These are phyloP conservation scores for Plemyria rubiginata DNA, from an alignment of 2,888 invertebrate species.

Conservation along the genomic window DNA sequence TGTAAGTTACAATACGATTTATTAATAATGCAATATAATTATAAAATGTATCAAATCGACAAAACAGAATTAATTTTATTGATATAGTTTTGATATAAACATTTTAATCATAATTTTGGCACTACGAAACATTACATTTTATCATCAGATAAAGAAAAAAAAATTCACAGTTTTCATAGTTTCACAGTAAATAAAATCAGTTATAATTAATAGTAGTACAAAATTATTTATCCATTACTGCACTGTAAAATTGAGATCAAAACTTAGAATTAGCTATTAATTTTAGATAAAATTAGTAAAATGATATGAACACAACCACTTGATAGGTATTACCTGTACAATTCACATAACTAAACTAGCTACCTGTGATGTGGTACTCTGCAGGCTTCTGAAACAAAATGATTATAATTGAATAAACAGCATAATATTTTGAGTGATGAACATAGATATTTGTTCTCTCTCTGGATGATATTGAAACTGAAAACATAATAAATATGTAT, in stretches of 20 bases:
- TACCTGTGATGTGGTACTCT: slow-evolving; percentile 77
- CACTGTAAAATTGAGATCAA: slow-evolving; percentile 35
- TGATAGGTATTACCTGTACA: slow-evolving; percentile 41
- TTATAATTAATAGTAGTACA: neutral
- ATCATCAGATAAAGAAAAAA: neutral
- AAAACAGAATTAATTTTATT: slow-evolving; percentile 14
- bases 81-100: slow-evolving; percentile 18
- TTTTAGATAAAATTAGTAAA: slow-evolving; percentile 34
- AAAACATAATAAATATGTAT: too few species aligned
- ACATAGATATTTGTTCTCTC: too few species aligned
- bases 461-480: too few species aligned
- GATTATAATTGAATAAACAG: too few species aligned
- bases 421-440: too few species aligned
- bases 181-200: neutral
- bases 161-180: too few species aligned
- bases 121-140: slow-evolving; percentile 10
- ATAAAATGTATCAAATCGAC: slow-evolving; percentile 19
- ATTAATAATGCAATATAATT: slow-evolving; percentile 7
- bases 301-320: slow-evolving; percentile 65
- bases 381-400: slow-evolving; percentile 68
- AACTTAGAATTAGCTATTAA: slow-evolving; percentile 23
- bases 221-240: slow-evolving; percentile 25
- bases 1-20: slow-evolving; percentile 8
- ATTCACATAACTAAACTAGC: slow-evolving; percentile 46
- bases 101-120: slow-evolving; percentile 16